A percentile compares a stretch with the other conserved stretches of the same genome.
These are phyloP conservation scores for Cyclophora albipunctata DNA, from an alignment of 2,888 invertebrate species.

Conservation along the genomic window DNA sequence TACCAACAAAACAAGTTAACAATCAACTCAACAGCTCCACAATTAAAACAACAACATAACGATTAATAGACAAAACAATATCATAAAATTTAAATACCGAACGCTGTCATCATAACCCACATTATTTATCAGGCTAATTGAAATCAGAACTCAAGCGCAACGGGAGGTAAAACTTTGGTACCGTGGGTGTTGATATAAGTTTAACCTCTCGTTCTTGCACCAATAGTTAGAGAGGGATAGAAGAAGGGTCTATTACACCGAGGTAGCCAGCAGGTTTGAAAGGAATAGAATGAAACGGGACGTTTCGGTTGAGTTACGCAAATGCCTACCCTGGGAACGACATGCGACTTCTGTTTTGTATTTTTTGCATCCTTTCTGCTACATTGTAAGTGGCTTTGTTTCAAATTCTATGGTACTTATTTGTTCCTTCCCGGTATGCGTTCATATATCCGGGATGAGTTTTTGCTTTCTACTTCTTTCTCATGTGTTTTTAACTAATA, in stretches of 20 bases:
- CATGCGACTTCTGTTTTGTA: too few species aligned
- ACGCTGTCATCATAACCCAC: slow-evolving; percentile 7
- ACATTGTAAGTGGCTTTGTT: too few species aligned
- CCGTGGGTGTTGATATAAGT: slow-evolving; percentile 46
- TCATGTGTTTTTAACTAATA: too few species aligned
- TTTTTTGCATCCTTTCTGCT: too few species aligned
- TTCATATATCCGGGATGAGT: too few species aligned
- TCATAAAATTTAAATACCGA: background rate
- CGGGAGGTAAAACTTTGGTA: slow-evolving; percentile 34
- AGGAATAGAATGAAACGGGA: slow-evolving; percentile 16
- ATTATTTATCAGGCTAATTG: slow-evolving; percentile 40
- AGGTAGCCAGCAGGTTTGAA: slow-evolving; percentile 32
- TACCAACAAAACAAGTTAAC: too few species aligned
- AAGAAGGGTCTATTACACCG: slow-evolving; percentile 26
- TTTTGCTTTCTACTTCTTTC: too few species aligned
- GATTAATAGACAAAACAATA: too few species aligned
- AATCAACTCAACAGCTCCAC: too few species aligned
- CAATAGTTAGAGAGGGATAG: slow-evolving; percentile 25
- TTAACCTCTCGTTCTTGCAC: slow-evolving; percentile 26
- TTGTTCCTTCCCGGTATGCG: too few species aligned
- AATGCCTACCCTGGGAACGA: background rate
- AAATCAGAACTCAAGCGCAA: slow-evolving; percentile 49
- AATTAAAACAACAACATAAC: too few species aligned
- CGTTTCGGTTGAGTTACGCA: slow-evolving; percentile 7
- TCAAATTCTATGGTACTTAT: too few species aligned